Evolutionary conservation across 2,797 vertebrate species (phyloP), one percentile per base, ranked within the genome.

Genomic region (Betta splendens): DNA sequence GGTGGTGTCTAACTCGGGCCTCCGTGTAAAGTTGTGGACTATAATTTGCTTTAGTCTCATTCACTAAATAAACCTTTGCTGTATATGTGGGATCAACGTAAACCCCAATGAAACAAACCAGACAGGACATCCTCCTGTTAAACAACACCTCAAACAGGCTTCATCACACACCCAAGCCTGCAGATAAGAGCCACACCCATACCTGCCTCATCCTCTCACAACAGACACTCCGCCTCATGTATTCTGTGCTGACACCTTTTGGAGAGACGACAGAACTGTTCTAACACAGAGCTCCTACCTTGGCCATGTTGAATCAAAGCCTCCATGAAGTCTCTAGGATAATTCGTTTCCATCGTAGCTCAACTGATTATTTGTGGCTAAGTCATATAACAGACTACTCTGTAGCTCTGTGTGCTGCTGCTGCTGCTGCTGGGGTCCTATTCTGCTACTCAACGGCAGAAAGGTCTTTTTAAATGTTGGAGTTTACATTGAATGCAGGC

Each of bases 231-330:
- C 2, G n/a, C 38, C 47, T 28, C 55, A 61, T 60, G 69, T 9
- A 59, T 51, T 85, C 66, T 83, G 53, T 85, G 77, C 85, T 87
- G 89, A 87, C 87, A 85, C 84, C 89, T 90, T 64, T 81, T 86
- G 88, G 89, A 73, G 60, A 80, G 64, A 79, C 64, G 39, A 55
- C 62, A 60, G 87, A 79, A 89, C 68, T 85, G 80, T 70, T 29
- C 47, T 39, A 31, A 48, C 13, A n/a, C 46, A 51, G 21, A 5
- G 21, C 1, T 72, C 92, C 87, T 91, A 92, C 91, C 91, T 92
- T 92, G 91, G 75, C 87, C 87, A 45, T 83, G 87, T 40, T 89
- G 89, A 80, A 93, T 92, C 83, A 92, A 55, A 83, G 80, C 82
- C 72, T 93, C 92, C 90, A 93, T 92, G 82, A 74, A 87, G 79